phyloP scores from a whole-genome alignment of 2,113 vertebrate species.

The Todiramphus saurophagus region DNA sequence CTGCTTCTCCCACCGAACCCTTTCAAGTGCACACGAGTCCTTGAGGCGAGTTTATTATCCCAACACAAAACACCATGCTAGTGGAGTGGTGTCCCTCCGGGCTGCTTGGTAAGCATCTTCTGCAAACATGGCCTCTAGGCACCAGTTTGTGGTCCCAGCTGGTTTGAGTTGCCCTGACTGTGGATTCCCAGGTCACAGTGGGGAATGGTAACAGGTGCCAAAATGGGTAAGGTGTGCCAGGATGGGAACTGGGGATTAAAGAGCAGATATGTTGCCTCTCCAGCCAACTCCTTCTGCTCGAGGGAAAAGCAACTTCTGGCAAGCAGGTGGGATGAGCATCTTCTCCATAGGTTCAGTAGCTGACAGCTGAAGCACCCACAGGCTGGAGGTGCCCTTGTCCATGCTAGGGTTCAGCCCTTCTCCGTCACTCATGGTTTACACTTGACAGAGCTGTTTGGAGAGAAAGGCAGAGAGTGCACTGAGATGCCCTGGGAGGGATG shows the following conservation, averaged over 20 bases:
- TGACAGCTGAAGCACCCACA: not conserved
- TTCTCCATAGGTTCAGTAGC: not conserved
- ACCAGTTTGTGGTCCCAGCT: not conserved
- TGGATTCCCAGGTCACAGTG: accelerated
- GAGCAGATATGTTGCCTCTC: not conserved
- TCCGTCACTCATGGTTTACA: not conserved
- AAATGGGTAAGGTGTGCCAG: not conserved
- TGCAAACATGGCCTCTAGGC: not conserved
- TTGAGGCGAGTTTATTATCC: constrained; percentile 10
- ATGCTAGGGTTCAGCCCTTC: not conserved
- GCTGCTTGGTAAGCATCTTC: not conserved
- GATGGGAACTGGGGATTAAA: not conserved
- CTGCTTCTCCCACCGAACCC: not conserved
- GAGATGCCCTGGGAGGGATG: not conserved
- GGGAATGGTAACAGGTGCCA: not conserved
- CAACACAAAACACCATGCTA: not conserved
- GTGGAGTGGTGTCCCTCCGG: not conserved
- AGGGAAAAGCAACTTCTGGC: not conserved
- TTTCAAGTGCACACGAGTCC: not conserved
- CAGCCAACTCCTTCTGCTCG: not conserved
- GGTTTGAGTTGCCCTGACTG: not conserved
- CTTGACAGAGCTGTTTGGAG: not conserved
- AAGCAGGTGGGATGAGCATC: not conserved
- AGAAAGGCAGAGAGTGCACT: not conserved
- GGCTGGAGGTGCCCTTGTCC: not conserved